Percentiles rank a stretch among this genome's conserved stretches.
Conservation (phyloP, 64 coral and sea anemone species). For the Platygyra sinensis region DNA sequence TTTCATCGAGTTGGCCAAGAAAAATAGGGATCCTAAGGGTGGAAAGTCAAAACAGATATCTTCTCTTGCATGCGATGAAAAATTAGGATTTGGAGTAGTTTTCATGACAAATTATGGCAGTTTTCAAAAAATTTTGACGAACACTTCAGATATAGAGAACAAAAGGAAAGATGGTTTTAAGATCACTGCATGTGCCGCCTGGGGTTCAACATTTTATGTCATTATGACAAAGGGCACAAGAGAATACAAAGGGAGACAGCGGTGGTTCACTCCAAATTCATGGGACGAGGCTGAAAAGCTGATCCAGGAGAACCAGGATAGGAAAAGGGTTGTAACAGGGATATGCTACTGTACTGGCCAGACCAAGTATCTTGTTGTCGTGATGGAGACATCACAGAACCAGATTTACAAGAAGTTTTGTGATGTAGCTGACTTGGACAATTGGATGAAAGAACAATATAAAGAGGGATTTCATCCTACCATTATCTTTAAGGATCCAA, state of each 20-base stretch:
- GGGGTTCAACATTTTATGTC: background rate
- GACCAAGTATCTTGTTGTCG: background rate
- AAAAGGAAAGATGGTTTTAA: background rate
- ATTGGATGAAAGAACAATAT: background rate
- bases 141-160: background rate
- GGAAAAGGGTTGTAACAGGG: background rate
- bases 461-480: background rate
- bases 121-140: background rate
- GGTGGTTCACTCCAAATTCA: background rate
- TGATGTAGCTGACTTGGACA: no score
- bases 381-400: background rate
- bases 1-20: background rate
- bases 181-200: constrained; percentile 7
- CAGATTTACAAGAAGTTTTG: background rate
- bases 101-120: constrained; percentile 4
- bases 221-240: constrained; percentile 21
- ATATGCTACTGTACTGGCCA: constrained; percentile 6
- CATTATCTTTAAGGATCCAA: background rate
- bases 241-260: constrained; percentile 2
- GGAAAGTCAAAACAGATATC: background rate
- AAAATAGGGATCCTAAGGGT: background rate
- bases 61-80: constrained; percentile 21
- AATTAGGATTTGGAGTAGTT: constrained; percentile 12
- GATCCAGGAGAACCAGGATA: background rate
- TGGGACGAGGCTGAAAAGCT: background rate